Percentiles rank a stretch among this genome's conserved stretches.
These are phyloP conservation scores for Orthonevra nobilis DNA, from an alignment of 2,888 invertebrate species.

Conservation along the genomic window DNA sequence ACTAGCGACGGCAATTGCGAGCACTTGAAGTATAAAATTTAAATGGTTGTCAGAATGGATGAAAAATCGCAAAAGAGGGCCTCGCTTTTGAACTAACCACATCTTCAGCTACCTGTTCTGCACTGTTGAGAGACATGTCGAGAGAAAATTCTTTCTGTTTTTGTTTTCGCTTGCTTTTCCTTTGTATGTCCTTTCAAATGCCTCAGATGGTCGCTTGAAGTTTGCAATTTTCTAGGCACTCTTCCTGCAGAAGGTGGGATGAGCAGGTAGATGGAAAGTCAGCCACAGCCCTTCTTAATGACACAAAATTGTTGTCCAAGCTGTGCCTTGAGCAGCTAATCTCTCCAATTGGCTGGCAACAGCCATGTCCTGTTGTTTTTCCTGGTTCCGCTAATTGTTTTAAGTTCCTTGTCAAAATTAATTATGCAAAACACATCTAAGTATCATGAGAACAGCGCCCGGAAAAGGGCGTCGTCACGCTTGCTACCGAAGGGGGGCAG, in stretches of 20 bases:
- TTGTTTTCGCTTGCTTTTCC: not conserved
- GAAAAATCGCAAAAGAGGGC: constrained; percentile 37
- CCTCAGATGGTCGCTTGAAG: constrained; percentile 30
- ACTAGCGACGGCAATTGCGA: constrained; percentile 10
- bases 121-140: constrained; percentile 22
- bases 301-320: constrained; percentile 40
- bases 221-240: constrained; percentile 34
- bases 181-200: constrained; percentile 26
- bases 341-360: not conserved
- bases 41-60: constrained; percentile 46
- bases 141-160: constrained; percentile 15
- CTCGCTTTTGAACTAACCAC: not conserved
- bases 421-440: constrained; percentile 66
- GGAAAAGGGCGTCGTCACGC: constrained; percentile 7
- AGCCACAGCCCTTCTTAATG: constrained; percentile 4
- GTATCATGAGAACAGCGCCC: constrained; percentile 34
- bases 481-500: not conserved
- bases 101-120: not conserved
- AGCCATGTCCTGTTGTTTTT: constrained; percentile 33
- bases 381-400: constrained; percentile 63
- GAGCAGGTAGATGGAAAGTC: no score
- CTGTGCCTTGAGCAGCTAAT: constrained; percentile 4
- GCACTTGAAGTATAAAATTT: constrained; percentile 44
- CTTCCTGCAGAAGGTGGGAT: not conserved
- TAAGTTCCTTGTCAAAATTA: constrained; percentile 51